Conservation (phyloP, 2,113 vertebrate genomes). For the Neotragus pygmaeus region DNA sequence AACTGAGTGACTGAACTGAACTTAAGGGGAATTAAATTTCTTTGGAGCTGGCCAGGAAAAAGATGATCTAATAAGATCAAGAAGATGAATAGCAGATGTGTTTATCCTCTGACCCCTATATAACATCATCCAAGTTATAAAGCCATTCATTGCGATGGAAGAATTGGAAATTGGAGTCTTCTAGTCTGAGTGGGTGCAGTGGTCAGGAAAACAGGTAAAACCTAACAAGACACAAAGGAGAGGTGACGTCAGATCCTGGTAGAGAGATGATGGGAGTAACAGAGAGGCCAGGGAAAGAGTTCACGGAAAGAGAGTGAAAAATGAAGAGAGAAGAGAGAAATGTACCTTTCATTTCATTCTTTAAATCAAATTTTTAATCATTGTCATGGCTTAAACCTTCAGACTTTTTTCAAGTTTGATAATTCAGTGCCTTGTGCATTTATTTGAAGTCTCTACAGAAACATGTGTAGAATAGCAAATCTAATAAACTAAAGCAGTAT, state of each 20-base stretch:
- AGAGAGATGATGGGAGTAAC: neutral
- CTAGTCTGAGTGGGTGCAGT: neutral
- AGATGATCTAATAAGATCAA: constrained; percentile 53
- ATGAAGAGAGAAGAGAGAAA: neutral
- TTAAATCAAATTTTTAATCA: neutral
- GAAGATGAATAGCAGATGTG: constrained; percentile 33
- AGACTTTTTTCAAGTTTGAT: neutral
- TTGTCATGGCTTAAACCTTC: neutral
- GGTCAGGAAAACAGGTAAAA: neutral
- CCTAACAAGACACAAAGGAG: neutral
- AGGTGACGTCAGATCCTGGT: neutral
- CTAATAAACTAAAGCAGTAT: neutral
- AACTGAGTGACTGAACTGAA: neutral
- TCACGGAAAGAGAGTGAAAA: neutral
- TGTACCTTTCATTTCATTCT: neutral
- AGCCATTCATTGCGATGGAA: neutral
- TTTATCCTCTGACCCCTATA: constrained; percentile 31
- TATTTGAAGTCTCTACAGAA: neutral
- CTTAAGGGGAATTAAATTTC: constrained; percentile 12
- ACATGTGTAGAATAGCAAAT: neutral
- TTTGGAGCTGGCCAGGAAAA: neutral
- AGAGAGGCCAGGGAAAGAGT: neutral
- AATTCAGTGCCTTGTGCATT: neutral
- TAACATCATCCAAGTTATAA: neutral
- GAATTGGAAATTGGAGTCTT: constrained; percentile 10